phyloP scores from a whole-genome alignment of 2,113 vertebrate genomes.

The Notechis scutatus region DNA sequence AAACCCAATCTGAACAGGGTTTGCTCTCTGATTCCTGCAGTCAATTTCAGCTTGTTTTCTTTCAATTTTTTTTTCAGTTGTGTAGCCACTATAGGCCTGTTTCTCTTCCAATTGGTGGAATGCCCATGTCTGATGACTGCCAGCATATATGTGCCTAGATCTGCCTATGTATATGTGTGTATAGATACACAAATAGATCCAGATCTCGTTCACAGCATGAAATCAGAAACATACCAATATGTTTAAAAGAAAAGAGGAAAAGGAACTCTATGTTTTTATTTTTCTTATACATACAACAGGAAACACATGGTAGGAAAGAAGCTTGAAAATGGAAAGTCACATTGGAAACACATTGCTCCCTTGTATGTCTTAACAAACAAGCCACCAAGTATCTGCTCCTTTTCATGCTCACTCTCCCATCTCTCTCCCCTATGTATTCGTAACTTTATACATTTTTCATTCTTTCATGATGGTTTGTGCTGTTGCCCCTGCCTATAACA shows the following conservation, averaged over 20 bases:
- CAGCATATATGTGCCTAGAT: not conserved
- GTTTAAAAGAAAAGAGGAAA: slow-evolving; percentile 67
- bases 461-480: not conserved
- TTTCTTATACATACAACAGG: slow-evolving; percentile 57
- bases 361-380: not conserved
- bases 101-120: not conserved
- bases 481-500: not conserved
- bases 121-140: not conserved
- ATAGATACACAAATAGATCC: not conserved
- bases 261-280: slow-evolving; percentile 31
- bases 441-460: not conserved
- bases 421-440: not conserved
- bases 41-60: not conserved
- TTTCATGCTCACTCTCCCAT: not conserved
- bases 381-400: not conserved
- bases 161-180: not conserved
- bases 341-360: slow-evolving; percentile 43
- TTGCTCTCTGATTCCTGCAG: not conserved
- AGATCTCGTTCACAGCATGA: not conserved
- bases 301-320: slow-evolving; percentile 68
- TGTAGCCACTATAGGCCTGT: not conserved
- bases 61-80: not conserved
- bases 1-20: not conserved
- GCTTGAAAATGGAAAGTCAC: slow-evolving; percentile 54
- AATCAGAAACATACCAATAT: not conserved